Percentiles rank a stretch among this genome's conserved stretches.
phyloP scores from a whole-genome alignment of 2,113 vertebrate genomes.

The Tauraco erythrolophus region DNA sequence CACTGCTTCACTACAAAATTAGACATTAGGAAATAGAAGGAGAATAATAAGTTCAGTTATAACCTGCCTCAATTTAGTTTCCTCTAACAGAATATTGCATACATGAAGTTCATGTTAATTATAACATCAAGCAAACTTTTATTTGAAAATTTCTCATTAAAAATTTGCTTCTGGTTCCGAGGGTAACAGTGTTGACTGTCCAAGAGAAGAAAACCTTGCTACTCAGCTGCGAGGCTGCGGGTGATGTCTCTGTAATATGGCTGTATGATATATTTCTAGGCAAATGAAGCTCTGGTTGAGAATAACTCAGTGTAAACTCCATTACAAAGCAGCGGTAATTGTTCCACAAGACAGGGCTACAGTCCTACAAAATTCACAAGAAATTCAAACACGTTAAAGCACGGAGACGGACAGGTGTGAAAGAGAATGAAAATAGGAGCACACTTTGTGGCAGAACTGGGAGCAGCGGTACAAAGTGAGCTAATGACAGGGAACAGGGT shows the following conservation, averaged over 20 bases:
- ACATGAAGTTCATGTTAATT: neutral
- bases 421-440: neutral
- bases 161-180: conserved; percentile 12
- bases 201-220: neutral
- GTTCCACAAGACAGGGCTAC: neutral
- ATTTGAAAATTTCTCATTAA: neutral
- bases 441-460: neutral
- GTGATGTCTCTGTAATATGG: neutral
- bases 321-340: neutral
- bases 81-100: neutral
- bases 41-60: neutral
- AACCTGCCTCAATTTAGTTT: neutral
- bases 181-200: neutral
- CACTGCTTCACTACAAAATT: neutral
- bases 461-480: conserved; percentile 11
- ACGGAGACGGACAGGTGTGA: neutral
- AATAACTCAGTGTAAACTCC: conserved; percentile 21
- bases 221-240: neutral
- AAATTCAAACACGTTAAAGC: neutral
- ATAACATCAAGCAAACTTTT: neutral
- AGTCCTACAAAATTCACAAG: neutral
- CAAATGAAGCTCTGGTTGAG: neutral
- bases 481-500: conserved; percentile 40
- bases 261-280: neutral
- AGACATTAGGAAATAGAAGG: neutral